phyloP scores from a whole-genome alignment of 1,140 invertebrate genomes.

The Drosophila pseudoobscura region DNA sequence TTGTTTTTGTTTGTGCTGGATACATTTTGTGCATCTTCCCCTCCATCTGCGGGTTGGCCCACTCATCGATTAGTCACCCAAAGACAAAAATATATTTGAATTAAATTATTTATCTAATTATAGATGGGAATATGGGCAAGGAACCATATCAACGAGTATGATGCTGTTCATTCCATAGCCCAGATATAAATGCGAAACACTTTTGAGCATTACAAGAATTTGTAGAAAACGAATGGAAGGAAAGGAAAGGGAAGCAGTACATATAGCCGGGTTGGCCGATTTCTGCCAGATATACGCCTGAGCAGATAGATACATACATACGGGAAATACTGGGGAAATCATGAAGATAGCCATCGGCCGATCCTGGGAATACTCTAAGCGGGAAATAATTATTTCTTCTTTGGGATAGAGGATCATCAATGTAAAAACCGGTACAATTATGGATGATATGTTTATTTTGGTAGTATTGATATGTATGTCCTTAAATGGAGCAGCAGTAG shows the following conservation, averaged over 20 bases:
- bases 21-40: constrained; percentile 1
- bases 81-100: constrained; percentile 30
- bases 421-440: too few species aligned
- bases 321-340: constrained; percentile 8
- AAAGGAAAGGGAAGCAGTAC: constrained; percentile 27
- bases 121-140: constrained; percentile 20
- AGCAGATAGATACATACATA: constrained; percentile 31
- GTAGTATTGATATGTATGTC: too few species aligned
- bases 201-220: constrained; percentile 50
- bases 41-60: background rate
- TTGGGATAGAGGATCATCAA: too few species aligned
- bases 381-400: too few species aligned
- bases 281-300: constrained; percentile 50
- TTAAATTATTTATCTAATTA: constrained; percentile 45
- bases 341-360: constrained; percentile 2
- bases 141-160: constrained; percentile 9
- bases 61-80: constrained; percentile 53
- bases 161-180: constrained; percentile 16
- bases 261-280: constrained; percentile 49
- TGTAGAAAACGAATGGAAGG: constrained; percentile 22
- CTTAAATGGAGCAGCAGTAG: too few species aligned
- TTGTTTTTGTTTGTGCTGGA: constrained; percentile 8
- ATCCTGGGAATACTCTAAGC: constrained; percentile 10
- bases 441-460: too few species aligned
- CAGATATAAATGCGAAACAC: constrained; percentile 28